phyloP scores from a whole-genome alignment of 2,797 vertebrate species.

The Leucoraja ocellata region DNA sequence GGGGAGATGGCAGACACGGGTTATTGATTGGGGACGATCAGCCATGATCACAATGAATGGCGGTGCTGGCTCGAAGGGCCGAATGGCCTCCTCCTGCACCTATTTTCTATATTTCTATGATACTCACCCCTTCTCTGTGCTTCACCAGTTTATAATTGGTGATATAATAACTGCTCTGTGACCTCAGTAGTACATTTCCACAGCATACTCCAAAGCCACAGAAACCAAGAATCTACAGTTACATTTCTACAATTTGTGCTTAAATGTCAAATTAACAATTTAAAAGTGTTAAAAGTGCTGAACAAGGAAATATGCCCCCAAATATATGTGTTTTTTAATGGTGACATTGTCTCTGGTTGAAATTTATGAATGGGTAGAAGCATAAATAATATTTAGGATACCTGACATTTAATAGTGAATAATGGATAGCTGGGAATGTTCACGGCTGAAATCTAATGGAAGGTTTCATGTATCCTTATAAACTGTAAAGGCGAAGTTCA shows the following conservation, averaged over 20 bases:
- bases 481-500: neutral
- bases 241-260: neutral
- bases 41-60: no score
- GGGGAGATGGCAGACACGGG: no score
- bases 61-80: no score
- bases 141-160: neutral
- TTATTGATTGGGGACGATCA: no score
- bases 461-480: neutral
- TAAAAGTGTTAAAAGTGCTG: neutral
- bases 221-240: neutral
- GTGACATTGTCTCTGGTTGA: neutral
- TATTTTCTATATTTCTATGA: neutral
- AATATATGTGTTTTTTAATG: neutral
- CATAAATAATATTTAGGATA: conserved; percentile 6
- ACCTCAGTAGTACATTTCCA: neutral
- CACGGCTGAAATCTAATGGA: neutral
- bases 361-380: neutral
- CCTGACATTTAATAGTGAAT: neutral
- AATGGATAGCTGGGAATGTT: neutral
- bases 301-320: neutral
- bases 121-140: neutral
- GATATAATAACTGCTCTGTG: neutral
- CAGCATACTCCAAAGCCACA: neutral
- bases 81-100: no score
- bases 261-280: neutral